A percentile compares a stretch with the other conserved stretches of the same genome.
Evolutionary conservation across 2,113 vertebrate genomes (phyloP).

Genomic region (Anthoscopus minutus): DNA sequence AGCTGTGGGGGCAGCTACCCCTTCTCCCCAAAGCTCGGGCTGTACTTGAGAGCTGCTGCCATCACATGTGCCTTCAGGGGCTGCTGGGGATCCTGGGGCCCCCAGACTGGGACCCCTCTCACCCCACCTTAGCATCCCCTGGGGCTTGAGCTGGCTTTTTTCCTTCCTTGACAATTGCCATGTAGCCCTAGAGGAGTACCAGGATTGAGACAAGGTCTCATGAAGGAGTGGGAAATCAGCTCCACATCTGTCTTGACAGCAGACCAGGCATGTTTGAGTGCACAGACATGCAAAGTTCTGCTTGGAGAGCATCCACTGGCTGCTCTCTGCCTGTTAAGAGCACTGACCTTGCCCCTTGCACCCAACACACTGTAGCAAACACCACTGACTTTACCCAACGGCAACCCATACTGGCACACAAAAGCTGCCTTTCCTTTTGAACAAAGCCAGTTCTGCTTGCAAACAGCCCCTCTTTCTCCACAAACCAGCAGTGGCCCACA

Average conservation of each 20-base stretch:
- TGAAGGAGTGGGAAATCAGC: background rate
- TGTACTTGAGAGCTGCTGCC: background rate
- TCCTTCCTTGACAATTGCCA: background rate
- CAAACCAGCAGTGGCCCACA: fast-evolving
- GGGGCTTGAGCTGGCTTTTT: background rate
- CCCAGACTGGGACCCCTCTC: background rate
- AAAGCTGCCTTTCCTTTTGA: background rate
- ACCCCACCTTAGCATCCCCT: background rate
- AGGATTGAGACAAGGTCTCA: background rate
- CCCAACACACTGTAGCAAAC: background rate
- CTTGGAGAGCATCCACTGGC: background rate
- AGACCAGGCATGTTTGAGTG: background rate
- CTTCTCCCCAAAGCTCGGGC: background rate
- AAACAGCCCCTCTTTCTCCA: background rate
- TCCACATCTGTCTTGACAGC: background rate
- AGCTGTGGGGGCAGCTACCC: background rate
- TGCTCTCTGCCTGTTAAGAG: background rate
- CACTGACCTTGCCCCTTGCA: background rate
- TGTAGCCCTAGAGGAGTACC: fast-evolving
- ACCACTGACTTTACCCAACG: background rate
- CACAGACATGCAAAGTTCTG: background rate
- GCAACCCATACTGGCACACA: background rate
- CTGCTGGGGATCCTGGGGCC: background rate
- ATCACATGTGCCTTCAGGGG: fast-evolving
- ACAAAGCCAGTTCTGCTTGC: background rate